Evolutionary conservation across 2,113 vertebrate species (phyloP), one percentile per base, ranked within the genome.

Genomic region (Benitochromis conjunctus): DNA sequence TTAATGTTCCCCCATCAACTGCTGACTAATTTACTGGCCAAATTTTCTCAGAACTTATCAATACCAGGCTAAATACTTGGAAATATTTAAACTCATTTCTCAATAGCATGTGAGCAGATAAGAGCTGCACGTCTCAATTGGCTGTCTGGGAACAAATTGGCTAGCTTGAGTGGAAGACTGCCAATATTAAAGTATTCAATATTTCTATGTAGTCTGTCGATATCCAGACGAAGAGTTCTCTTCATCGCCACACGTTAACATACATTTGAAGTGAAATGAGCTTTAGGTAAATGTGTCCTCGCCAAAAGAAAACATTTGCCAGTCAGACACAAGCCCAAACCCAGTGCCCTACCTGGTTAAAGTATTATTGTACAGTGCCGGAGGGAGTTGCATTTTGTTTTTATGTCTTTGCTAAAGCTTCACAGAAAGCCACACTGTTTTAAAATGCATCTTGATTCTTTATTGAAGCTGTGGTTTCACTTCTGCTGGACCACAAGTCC

Each of bases 11-110:
- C 16, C 26, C 24, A 48, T 82, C 31, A 26, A 21, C 21, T 8
- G 80, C 57, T n/a, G 3, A 80, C 71, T 81, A 53, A 90, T 88
- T 89, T 81, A 83, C 29, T 29, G 82, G 82, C 21, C 48, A 19
- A 43, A 85, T 74, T 81, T 79, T 58, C 69, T 62, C 43, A 10
- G 58, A 74, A 80, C 74, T 81, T 46, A 10, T 87, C 55, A 51
- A 86, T 19, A 80, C 13, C 31, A 14, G 9, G 2, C 84, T 81
- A 87, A 69, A 85, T 9, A 54, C 80, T 29, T 38, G 48, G 7
- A 64, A 71, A 34, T 58, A 31, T 36, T 41, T n/a, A 38, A 19
- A 41, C 12, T 79, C 5, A 31, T 21, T 36, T 71, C 14, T 43
- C 9, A 13, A 48, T 29, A 78, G 57, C 2, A 9, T 24, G 8